A percentile compares a stretch with the other conserved stretches of the same genome.
phyloP scores from a whole-genome alignment of 2,113 vertebrate species.

The Crotalus tigris region DNA sequence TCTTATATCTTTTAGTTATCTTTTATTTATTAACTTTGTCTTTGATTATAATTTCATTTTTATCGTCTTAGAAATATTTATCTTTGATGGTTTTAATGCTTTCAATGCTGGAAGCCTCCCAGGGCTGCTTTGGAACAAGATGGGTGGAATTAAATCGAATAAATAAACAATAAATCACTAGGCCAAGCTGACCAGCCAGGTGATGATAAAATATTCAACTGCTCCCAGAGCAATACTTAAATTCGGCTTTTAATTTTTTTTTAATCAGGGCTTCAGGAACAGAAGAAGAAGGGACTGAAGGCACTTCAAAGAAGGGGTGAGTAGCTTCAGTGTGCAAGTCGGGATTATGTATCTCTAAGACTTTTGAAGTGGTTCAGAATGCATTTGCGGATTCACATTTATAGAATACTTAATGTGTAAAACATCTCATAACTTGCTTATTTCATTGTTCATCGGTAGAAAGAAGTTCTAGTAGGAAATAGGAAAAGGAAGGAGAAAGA shows the following conservation, averaged over 20 bases:
- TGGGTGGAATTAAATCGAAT: too few species aligned
- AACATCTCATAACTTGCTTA: not conserved
- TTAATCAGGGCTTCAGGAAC: not conserved
- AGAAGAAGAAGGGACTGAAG: not conserved
- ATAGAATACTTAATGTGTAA: not conserved
- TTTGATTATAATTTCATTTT: too few species aligned
- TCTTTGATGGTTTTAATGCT: too few species aligned
- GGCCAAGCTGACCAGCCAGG: not conserved
- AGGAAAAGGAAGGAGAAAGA: not conserved
- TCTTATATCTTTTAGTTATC: too few species aligned
- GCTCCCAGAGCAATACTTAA: not conserved
- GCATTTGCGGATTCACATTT: not conserved
- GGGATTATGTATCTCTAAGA: not conserved
- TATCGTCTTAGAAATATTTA: too few species aligned
- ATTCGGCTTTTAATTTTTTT: not conserved
- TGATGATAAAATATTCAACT: not conserved
- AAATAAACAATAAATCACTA: not conserved
- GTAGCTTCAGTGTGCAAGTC: not conserved
- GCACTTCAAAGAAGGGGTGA: slow-evolving; percentile 1
- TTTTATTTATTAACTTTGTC: too few species aligned
- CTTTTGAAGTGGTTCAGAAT: not conserved
- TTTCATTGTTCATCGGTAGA: not conserved
- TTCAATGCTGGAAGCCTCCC: too few species aligned
- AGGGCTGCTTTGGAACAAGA: too few species aligned
- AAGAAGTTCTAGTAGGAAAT: not conserved